Evolutionary conservation across 2,797 vertebrate genomes (phyloP).

Genomic region (Telmatherina bonti): DNA sequence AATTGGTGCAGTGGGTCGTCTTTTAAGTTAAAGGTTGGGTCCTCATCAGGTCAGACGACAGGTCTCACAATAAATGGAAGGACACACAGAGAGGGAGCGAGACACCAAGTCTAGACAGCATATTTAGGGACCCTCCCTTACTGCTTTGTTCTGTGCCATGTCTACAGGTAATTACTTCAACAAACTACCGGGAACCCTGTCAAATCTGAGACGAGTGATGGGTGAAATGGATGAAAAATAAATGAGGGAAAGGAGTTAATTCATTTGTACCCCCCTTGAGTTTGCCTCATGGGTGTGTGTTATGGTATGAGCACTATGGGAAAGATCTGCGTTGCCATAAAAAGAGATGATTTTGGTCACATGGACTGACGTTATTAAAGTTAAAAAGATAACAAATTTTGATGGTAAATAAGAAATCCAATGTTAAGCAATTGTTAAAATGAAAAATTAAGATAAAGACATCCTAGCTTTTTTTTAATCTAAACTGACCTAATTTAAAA

Average conservation of each 20-base stretch:
- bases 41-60: conserved; percentile 65
- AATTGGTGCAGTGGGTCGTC: conserved; percentile 53
- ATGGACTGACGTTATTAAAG: background rate
- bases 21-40: conserved; percentile 66
- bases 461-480: background rate
- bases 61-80: conserved; percentile 74
- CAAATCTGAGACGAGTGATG: conserved; percentile 54
- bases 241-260: conserved; percentile 16
- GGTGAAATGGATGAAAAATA: conserved; percentile 41
- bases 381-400: background rate
- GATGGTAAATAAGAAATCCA: background rate
- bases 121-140: conserved; percentile 82
- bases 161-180: conserved; percentile 85
- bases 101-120: conserved; percentile 84
- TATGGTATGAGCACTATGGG: background rate
- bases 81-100: conserved; percentile 69
- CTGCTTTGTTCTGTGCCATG: conserved; percentile 82
- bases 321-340: conserved; percentile 38
- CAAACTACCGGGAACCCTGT: conserved; percentile 71
- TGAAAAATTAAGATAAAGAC: background rate
- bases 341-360: conserved; percentile 11
- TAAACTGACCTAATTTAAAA: background rate
- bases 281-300: conserved; percentile 6
- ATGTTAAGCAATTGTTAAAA: background rate
- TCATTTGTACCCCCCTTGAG: background rate